phyloP scores from a whole-genome alignment of 2,113 vertebrate genomes.

The Hemichromis elongatus region DNA sequence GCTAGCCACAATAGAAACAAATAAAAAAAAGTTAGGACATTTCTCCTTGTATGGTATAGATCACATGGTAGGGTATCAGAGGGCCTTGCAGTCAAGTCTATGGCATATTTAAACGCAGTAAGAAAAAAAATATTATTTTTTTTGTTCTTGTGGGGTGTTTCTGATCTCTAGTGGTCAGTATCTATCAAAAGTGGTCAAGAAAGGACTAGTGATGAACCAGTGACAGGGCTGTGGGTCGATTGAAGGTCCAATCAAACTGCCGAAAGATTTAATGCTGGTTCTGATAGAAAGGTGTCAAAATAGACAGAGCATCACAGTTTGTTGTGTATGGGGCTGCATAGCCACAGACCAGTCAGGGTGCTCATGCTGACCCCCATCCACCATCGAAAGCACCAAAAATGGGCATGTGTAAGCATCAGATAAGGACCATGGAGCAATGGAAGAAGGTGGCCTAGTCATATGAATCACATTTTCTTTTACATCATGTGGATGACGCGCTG shows the following conservation, averaged over 20 bases:
- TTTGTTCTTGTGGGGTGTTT: neutral
- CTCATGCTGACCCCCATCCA: neutral
- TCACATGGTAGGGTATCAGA: neutral
- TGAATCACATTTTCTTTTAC: neutral
- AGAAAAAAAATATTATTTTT: neutral
- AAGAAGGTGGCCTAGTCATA: neutral
- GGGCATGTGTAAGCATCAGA: neutral
- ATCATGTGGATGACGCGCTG: neutral
- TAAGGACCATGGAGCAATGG: neutral
- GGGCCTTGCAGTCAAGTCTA: neutral
- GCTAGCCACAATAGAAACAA: neutral
- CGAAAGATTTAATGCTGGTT: neutral
- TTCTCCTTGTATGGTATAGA: neutral
- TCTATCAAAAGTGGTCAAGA: neutral
- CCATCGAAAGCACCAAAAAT: neutral
- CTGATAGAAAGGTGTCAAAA: neutral
- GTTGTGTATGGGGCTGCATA: neutral
- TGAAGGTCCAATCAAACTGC: neutral
- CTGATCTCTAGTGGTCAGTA: neutral
- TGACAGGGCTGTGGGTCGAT: neutral
- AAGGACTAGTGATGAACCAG: neutral
- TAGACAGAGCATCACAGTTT: neutral
- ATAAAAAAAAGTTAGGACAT: neutral
- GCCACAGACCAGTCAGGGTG: neutral
- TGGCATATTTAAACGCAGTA: neutral